Evolutionary conservation across 2,888 invertebrate species (phyloP), one percentile per base, ranked within the genome.

Genomic region (Ectemnius continuus): DNA sequence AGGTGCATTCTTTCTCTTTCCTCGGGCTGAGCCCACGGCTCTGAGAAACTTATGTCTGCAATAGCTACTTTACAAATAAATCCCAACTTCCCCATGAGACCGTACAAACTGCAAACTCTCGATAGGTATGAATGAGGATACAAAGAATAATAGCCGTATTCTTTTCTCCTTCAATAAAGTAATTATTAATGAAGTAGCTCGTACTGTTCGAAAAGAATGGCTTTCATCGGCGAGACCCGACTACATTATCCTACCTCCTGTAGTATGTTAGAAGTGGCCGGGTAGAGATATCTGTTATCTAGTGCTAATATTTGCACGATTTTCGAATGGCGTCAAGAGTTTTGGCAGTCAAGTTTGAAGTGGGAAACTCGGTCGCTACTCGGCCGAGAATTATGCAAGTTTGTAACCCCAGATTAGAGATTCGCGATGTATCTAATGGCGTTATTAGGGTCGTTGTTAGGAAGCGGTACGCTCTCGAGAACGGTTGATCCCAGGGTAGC

Each of bases 111-210:
- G 73, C 71, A 11, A 36, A 11, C 36, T 8, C 36, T 36, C 36
- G 36, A 36, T 36, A 75, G 75, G 70, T 80, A 77, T 76, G 76
- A 66, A 64, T 67, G 74, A 74, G 79, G 85, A 85, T 88, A 88
- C 86, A 82, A 86, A 88, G 88, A 89, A 88, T 89, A 88, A 89
- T 89, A 83, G 85, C 36, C 66, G 68, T 73, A 77, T 79, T 77
- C 82, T 82, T 73, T 70, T 65, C 67, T 84, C 86, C 86, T 89
- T 90, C 89, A 87, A 89, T 88, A 88, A 89, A 90, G 89, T 87
- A 90, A 89, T 90, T 89, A 89, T 86, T 83, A 73, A 75, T 72
- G 69, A 75, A 79, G 84, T 85, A 87, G 89, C 84, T 89, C 88
- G 89, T 87, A 88, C 88, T 87, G 87, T 85, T 48, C 58, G 71